Percentiles rank a stretch among this genome's conserved stretches.
Conservation (phyloP, 1,140 invertebrate genomes). For the Phocides pigmalion region DNA sequence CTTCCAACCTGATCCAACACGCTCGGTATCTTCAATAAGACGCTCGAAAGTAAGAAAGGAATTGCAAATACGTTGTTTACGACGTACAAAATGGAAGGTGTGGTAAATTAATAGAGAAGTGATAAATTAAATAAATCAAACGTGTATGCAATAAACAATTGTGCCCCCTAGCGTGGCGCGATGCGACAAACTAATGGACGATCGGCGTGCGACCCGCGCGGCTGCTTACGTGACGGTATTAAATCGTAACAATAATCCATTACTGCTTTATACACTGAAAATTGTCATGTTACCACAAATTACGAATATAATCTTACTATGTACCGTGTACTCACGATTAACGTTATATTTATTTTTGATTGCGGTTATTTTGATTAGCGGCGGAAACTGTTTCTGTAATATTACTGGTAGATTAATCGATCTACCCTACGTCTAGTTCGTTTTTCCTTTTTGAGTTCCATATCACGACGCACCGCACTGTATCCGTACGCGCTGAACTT, state of each 20-base stretch:
- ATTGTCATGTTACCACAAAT: conserved; percentile 30
- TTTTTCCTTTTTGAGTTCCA: no score
- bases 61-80: conserved; percentile 30
- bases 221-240: conserved; percentile 52
- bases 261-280: conserved; percentile 27
- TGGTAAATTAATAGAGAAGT: conserved; percentile 42
- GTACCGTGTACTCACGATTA: no score
- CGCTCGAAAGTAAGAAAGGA: conserved; percentile 16
- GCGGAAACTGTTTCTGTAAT: no score
- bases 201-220: conserved; percentile 47
- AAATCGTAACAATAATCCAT: conserved; percentile 36
- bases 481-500: no score
- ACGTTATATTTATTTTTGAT: no score
- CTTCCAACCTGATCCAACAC: no score
- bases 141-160: conserved; percentile 59
- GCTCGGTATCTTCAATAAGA: conserved; percentile 32
- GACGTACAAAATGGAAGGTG: conserved; percentile 30
- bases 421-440: no score
- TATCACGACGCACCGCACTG: no score
- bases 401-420: no score
- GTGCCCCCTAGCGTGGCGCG: conserved; percentile 57
- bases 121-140: conserved; percentile 73
- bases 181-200: conserved; percentile 61
- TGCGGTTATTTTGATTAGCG: no score
- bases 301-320: no score